Evolutionary conservation across 2,113 vertebrate species (phyloP).

Genomic region (Canis aureus): DNA sequence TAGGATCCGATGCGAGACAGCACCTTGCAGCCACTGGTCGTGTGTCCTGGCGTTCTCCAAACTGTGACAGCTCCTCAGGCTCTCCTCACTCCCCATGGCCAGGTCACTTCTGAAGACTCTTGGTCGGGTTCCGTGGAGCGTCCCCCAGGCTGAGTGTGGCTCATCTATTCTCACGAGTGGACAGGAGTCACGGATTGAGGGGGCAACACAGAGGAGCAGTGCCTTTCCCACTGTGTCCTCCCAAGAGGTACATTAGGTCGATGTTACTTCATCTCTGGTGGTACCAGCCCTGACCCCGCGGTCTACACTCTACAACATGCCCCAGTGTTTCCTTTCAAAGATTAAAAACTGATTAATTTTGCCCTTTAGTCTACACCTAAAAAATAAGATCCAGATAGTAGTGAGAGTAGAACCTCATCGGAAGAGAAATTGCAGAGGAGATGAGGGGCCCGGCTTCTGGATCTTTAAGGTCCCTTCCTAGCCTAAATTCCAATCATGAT

Average conservation of each 20-base stretch:
- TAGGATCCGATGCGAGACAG: not conserved
- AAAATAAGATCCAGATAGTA: not conserved
- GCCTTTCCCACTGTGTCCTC: not conserved
- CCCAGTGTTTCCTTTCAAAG: not conserved
- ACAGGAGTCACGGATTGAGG: not conserved
- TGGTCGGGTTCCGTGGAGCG: not conserved
- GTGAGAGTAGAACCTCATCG: not conserved
- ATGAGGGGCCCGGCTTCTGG: too few relatives aligned
- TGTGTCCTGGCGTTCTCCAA: too few relatives aligned
- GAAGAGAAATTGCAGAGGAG: not conserved
- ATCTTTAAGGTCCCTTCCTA: not conserved
- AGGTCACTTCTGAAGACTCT: not conserved
- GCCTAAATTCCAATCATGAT: not conserved
- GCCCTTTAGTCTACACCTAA: not conserved
- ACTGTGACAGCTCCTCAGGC: not conserved
- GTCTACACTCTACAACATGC: not conserved
- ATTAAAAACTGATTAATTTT: not conserved
- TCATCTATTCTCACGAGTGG: not conserved
- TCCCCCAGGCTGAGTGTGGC: not conserved
- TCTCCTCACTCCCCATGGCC: not conserved
- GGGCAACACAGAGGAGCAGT: rapidly evolving
- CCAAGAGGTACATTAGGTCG: not conserved
- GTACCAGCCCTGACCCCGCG: not conserved
- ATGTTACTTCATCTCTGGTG: too few relatives aligned
- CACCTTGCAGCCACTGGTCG: too few relatives aligned